These are phyloP conservation scores for Carapus acus DNA, from an alignment of 2,797 vertebrate genomes.

Conservation along the genomic window DNA sequence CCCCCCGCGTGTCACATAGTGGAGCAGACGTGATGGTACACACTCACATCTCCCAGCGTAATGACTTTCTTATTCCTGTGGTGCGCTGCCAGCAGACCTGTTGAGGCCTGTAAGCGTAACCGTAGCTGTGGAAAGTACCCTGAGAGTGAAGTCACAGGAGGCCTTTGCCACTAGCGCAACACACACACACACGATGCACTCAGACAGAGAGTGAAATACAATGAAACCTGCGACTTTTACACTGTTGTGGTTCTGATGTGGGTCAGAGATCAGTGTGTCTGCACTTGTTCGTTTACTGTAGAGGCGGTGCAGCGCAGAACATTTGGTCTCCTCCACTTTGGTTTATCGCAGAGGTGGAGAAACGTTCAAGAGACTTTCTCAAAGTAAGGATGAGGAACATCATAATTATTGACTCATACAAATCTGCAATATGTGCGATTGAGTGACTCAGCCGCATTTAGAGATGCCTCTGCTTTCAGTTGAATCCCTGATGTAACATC, in stretches of 20 bases:
- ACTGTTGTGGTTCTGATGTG: slow-evolving; percentile 43
- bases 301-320: no score
- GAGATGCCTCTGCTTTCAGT: no score
- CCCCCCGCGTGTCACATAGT: slow-evolving; percentile 61
- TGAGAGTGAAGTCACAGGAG: slow-evolving; percentile 43
- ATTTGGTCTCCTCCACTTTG: no score
- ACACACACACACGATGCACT: slow-evolving; percentile 41
- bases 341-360: not conserved
- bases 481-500: no score
- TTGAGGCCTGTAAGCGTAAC: slow-evolving; percentile 67
- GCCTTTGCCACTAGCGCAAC: slow-evolving; percentile 20
- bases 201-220: slow-evolving; percentile 54
- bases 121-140: slow-evolving; percentile 73
- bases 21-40: slow-evolving; percentile 38
- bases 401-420: no score
- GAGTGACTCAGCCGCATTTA: no score
- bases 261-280: slow-evolving; percentile 38
- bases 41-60: slow-evolving; percentile 43
- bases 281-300: slow-evolving; percentile 35
- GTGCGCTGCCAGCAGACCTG: slow-evolving; percentile 60
- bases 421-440: no score
- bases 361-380: no score
- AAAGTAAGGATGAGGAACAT: no score
- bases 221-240: slow-evolving; percentile 40
- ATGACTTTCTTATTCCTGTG: slow-evolving; percentile 62